Evolutionary conservation across 2,113 vertebrate genomes (phyloP).

Genomic region (Thalassoma bifasciatum): DNA sequence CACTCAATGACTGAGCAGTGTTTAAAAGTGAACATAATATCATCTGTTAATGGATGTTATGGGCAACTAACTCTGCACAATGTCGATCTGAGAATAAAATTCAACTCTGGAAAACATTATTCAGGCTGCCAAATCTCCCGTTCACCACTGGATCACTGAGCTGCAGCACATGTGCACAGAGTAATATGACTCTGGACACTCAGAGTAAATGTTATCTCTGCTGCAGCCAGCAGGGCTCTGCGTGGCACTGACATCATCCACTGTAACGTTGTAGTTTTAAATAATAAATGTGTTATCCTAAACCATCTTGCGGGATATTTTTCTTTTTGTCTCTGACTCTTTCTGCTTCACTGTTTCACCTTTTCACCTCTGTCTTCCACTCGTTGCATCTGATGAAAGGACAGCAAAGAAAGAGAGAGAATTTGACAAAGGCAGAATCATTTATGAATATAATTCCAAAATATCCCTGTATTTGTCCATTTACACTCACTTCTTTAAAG

Average conservation of each 20-base stretch:
- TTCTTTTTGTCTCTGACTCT: neutral
- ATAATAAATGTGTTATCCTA: neutral
- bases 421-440: too few relatives aligned
- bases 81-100: neutral
- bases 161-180: neutral
- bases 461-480: too few relatives aligned
- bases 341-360: neutral
- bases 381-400: neutral
- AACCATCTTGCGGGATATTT: slow-evolving; percentile 4
- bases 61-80: neutral
- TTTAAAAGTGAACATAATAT: too few relatives aligned
- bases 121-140: neutral
- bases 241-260: neutral
- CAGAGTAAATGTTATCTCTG: neutral
- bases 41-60: neutral
- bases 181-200: neutral
- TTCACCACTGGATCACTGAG: too few relatives aligned
- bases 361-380: neutral
- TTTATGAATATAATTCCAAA: too few relatives aligned
- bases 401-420: too few relatives aligned
- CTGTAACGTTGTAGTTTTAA: neutral
- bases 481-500: too few relatives aligned
- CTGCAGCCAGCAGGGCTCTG: neutral
- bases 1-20: too few relatives aligned
- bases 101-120: neutral